phyloP scores from a whole-genome alignment of 2,888 invertebrate species.

The Prenolepis imparis region DNA sequence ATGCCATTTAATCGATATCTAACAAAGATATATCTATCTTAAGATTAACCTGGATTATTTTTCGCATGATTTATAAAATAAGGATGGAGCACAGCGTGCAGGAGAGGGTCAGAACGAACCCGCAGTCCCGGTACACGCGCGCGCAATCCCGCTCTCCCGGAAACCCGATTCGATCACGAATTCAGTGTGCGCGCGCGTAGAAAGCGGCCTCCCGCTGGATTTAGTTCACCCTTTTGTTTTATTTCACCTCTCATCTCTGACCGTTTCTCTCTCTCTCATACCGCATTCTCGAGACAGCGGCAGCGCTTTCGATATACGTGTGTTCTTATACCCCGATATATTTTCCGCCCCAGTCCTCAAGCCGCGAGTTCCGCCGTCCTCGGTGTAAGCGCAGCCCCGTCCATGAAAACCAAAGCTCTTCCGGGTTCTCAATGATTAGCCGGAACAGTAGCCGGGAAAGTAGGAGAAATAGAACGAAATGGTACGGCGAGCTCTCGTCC shows the following conservation, averaged over 20 bases:
- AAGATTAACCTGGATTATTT: neutral
- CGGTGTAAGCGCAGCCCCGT: constrained; percentile 42
- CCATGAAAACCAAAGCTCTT: constrained; percentile 48
- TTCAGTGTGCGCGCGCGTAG: constrained; percentile 33
- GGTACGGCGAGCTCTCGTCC: constrained; percentile 69
- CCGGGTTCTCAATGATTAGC: constrained; percentile 60
- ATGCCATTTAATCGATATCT: neutral
- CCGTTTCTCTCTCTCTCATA: constrained; percentile 19
- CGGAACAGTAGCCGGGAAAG: neutral
- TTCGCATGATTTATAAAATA: constrained; percentile 8
- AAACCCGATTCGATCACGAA: constrained; percentile 54
- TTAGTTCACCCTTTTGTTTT: constrained; percentile 59
- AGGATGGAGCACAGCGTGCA: neutral
- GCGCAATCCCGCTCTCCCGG: constrained; percentile 31
- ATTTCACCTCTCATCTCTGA: constrained; percentile 32
- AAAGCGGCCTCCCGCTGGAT: neutral
- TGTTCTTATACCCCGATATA: constrained; percentile 60
- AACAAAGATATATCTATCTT: neutral
- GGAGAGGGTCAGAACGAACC: neutral
- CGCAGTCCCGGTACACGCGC: neutral
- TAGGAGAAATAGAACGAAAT: constrained; percentile 18
- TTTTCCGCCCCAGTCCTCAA: constrained; percentile 30
- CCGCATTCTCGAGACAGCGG: constrained; percentile 58
- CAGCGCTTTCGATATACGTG: constrained; percentile 64
- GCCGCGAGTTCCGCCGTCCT: constrained; percentile 59